Evolutionary conservation across 2,113 vertebrate species (phyloP).

Genomic region (Camelus dromedarius): DNA sequence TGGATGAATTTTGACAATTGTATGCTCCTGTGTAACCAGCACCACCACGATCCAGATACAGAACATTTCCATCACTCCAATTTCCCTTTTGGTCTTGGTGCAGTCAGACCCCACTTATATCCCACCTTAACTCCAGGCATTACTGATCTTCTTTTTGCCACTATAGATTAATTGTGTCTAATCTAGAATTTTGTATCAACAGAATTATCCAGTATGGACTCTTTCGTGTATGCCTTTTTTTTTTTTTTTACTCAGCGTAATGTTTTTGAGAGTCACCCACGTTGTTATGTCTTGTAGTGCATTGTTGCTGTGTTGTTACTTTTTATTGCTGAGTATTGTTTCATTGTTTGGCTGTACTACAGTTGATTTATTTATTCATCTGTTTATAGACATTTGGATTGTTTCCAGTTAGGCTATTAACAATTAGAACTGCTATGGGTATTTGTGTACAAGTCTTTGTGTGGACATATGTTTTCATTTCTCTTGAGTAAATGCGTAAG

Average conservation of each 20-base stretch:
- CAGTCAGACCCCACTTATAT: not conserved
- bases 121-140: not conserved
- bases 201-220: not conserved
- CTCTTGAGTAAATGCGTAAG: not conserved
- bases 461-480: not conserved
- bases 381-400: not conserved
- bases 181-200: not conserved
- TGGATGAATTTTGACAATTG: not conserved
- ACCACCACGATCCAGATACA: rapidly evolving
- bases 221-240: not conserved
- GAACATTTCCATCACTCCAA: not conserved
- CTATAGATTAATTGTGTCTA: not conserved
- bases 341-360: not conserved
- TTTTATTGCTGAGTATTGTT: not conserved
- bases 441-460: not conserved
- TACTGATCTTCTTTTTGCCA: not conserved
- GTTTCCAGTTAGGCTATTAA: not conserved
- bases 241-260: not conserved
- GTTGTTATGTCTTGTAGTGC: not conserved
- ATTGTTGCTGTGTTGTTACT: not conserved
- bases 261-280: not conserved
- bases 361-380: not conserved
- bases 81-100: not conserved
- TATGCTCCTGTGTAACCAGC: not conserved
- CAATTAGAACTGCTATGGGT: not conserved